A percentile compares a stretch with the other conserved stretches of the same genome.
These are phyloP conservation scores for Monochamus saltuarius DNA, from an alignment of 1,140 invertebrate genomes.

Conservation along the genomic window DNA sequence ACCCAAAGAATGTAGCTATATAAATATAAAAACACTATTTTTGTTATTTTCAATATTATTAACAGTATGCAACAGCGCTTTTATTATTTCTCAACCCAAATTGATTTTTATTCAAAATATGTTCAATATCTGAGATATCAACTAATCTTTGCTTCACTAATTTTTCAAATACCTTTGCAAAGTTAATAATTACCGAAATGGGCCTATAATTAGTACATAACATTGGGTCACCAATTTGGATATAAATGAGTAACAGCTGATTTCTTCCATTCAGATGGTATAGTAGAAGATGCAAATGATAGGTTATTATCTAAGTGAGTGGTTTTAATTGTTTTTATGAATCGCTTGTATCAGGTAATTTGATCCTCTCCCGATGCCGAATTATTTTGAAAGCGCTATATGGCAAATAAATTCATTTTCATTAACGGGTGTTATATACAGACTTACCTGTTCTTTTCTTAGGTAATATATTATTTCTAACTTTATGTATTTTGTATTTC, in stretches of 20 bases:
- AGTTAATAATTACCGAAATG: neutral
- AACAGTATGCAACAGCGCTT: constrained; percentile 13
- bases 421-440: constrained; percentile 2
- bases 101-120: constrained; percentile 7
- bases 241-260: neutral
- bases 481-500: constrained; percentile 2
- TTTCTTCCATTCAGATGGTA: neutral
- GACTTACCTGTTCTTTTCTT: constrained; percentile 4
- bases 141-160: neutral
- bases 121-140: constrained; percentile 7
- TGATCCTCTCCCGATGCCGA: neutral
- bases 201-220: neutral
- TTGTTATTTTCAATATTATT: neutral
- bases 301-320: constrained; percentile 3
- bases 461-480: neutral
- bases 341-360: neutral
- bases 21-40: no score
- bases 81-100: constrained; percentile 10
- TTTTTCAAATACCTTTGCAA: constrained; percentile 8
- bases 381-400: neutral
- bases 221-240: neutral
- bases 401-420: constrained; percentile 5
- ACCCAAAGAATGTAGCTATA: no score
- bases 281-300: constrained; percentile 3
- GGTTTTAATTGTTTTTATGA: neutral